These are phyloP conservation scores for Sternarchorhynchus goeldii DNA, from an alignment of 2,797 vertebrate species.

Conservation along the genomic window DNA sequence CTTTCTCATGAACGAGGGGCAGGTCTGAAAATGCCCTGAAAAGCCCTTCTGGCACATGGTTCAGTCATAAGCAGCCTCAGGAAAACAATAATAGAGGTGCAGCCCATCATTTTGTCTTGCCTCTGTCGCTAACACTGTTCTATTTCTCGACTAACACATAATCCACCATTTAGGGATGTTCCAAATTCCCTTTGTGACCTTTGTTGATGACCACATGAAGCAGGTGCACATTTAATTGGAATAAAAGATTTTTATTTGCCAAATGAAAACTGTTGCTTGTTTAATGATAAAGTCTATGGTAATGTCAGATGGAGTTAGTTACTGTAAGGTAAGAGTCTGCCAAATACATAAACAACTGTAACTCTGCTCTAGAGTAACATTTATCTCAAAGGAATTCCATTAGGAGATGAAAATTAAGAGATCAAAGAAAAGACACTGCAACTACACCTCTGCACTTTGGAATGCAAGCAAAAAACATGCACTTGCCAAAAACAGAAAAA, in stretches of 20 bases:
- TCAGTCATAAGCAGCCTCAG: neutral
- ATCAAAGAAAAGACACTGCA: too few relatives aligned
- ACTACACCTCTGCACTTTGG: too few relatives aligned
- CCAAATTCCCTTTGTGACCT: constrained; percentile 1
- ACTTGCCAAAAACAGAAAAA: neutral
- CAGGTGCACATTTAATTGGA: neutral
- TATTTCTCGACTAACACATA: too few relatives aligned
- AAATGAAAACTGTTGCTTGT: too few relatives aligned
- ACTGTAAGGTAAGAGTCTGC: too few relatives aligned
- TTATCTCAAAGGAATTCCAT: too few relatives aligned
- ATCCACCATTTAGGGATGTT: neutral
- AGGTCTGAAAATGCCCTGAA: neutral
- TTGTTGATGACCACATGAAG: neutral
- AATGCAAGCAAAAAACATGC: neutral
- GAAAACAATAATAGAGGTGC: constrained; percentile 45
- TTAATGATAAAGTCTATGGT: neutral
- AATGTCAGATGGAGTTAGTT: too few relatives aligned
- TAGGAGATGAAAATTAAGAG: too few relatives aligned
- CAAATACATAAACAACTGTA: too few relatives aligned
- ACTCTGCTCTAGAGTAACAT: too few relatives aligned
- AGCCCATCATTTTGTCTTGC: neutral
- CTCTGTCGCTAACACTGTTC: neutral
- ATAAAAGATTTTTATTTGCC: neutral
- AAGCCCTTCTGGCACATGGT: neutral
- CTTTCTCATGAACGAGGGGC: constrained; percentile 20